Base-by-base conservation (phyloP, 2,888 invertebrate species). In the Strigamia crassipes region DNA sequence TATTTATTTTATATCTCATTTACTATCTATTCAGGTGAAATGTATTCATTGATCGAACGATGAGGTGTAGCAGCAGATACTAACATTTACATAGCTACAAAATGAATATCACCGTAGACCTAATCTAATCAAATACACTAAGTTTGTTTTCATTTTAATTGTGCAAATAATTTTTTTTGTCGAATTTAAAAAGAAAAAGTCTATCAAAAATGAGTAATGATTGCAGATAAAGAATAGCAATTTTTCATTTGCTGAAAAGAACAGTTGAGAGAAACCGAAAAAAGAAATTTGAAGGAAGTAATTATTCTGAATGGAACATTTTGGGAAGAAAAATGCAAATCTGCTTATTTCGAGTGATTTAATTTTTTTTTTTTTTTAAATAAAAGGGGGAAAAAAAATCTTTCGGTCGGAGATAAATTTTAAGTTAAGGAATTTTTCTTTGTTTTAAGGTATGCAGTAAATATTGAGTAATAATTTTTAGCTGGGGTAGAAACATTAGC, bases 261-360 rank as follows among this genome's bases (percentile, higher is more conserved):
- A 66, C 61, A 66, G 61, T 66, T 66, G 61, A 66, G 61, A 66
- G 61, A 21, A 66, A 27, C 1, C 8, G 61, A 66, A 66, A 66
- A 21, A 66, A 18, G 15, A 15, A 23, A 23, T 66, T 66, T 23
- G 18, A 66, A 23, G 61, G 61, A 66, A 66, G 61, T 66, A 66
- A 66, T 66, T 66, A 66, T 66, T 66, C 61, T 66, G n/a, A 66
- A 66, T 66, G 61, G 61, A 66, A 21, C 61, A 23, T 66, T 66
- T 66, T 66, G 4, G 61, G 12, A 66, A 66, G 61, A 66, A 66
- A 66, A 66, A 66, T 23, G 21, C 61, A 66, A 66, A 21, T 66
- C 21, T 66, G 21, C 61, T 66, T 15, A 66, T 66, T 66, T 23
- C 6, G 21, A 23, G 21, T 66, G 61, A 66, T 12, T 66, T 15